These are phyloP conservation scores for Meta bourneti DNA, from an alignment of 2,888 invertebrate genomes.

Conservation along the genomic window DNA sequence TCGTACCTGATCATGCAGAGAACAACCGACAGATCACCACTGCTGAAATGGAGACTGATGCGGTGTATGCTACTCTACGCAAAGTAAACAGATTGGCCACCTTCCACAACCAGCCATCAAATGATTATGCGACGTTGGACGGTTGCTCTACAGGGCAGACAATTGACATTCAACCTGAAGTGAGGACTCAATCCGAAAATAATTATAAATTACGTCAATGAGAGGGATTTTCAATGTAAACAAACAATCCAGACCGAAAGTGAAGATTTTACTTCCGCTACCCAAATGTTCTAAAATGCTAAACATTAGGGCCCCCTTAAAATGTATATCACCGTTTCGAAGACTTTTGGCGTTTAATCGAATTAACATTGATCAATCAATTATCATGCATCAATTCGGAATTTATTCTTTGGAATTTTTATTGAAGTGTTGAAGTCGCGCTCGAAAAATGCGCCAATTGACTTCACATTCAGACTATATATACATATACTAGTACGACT, in stretches of 20 bases:
- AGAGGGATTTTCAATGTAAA: no score
- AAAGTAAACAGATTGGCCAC: constrained; percentile 70
- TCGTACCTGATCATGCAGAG: constrained; percentile 65
- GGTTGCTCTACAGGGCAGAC: constrained; percentile 67
- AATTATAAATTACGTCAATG: background rate
- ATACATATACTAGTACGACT: background rate
- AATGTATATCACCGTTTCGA: no score
- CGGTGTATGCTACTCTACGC: constrained; percentile 75
- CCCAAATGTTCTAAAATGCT: no score
- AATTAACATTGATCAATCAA: no score
- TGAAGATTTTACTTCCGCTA: no score
- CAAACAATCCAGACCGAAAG: no score
- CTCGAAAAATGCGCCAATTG: background rate
- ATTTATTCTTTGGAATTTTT: background rate
- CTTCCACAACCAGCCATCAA: constrained; percentile 54
- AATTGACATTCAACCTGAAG: constrained; percentile 47
- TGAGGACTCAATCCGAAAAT: background rate
- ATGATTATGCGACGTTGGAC: constrained; percentile 75
- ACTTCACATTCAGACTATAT: background rate
- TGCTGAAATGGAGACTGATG: constrained; percentile 65
- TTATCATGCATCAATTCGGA: no score
- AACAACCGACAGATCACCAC: constrained; percentile 41
- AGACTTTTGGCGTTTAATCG: no score
- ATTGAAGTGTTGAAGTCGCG: background rate
- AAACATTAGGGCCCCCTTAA: no score